A percentile compares a stretch with the other conserved stretches of the same genome.
Conservation (phyloP, 1,140 invertebrate species). For the Drosophila athabasca region DNA sequence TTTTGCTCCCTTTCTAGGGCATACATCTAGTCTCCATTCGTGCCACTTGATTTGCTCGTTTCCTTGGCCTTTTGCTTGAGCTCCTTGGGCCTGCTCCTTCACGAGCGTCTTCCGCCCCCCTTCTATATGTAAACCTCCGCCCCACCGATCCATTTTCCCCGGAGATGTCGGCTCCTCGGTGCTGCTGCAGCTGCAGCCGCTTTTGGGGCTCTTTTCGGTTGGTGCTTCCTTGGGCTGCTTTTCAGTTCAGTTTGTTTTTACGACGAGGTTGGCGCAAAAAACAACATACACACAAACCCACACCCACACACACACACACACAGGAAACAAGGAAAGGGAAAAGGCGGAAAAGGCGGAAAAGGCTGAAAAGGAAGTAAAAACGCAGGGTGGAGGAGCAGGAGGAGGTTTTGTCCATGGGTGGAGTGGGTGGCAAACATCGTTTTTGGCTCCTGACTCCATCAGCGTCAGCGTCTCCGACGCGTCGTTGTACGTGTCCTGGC, state of each 20-base stretch:
- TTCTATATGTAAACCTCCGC: background rate
- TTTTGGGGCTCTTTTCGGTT: conserved; percentile 23
- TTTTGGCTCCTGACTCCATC: conserved; percentile 60
- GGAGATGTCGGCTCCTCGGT: conserved; percentile 13
- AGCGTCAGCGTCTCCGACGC: conserved; percentile 58
- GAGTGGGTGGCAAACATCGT: conserved; percentile 44
- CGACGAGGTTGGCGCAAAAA: conserved; percentile 62
- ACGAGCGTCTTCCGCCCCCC: too few relatives aligned
- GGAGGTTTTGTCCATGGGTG: background rate
- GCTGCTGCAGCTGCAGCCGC: background rate
- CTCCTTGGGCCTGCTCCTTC: conserved; percentile 18
- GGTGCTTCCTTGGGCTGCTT: conserved; percentile 56
- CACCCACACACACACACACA: conserved; percentile 12
- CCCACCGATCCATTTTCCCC: conserved; percentile 13
- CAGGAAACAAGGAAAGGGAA: background rate
- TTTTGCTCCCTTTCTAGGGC: conserved; percentile 9
- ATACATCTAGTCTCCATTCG: conserved; percentile 9
- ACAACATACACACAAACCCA: conserved; percentile 10
- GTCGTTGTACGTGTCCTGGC: conserved; percentile 74
- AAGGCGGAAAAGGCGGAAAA: background rate
- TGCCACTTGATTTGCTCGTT: conserved; percentile 17
- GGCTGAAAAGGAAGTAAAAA: conserved; percentile 19
- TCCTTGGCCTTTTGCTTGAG: conserved; percentile 40
- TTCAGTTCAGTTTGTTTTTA: conserved; percentile 76
- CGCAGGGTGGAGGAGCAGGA: background rate